phyloP scores from a whole-genome alignment of 2,113 vertebrate species.

The Tychaedon coryphoeus region DNA sequence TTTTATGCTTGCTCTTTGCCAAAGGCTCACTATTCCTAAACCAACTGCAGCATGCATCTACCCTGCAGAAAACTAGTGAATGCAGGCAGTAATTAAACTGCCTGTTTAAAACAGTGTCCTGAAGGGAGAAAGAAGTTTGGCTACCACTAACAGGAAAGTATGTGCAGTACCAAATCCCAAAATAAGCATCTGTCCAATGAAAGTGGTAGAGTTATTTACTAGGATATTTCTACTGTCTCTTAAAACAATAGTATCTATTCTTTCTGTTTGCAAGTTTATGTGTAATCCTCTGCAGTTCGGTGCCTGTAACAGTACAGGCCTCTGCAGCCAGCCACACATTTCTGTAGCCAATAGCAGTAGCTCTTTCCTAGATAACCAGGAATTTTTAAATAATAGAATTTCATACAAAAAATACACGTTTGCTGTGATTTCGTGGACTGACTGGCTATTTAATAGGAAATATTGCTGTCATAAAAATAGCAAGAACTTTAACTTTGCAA shows the following conservation, averaged over 20 bases:
- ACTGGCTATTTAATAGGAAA: neutral
- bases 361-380: neutral
- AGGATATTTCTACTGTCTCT: neutral
- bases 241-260: neutral
- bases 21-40: neutral
- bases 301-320: too few species aligned
- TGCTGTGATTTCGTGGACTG: neutral
- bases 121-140: neutral
- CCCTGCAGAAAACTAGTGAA: neutral
- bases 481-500: neutral
- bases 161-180: neutral
- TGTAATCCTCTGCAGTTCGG: neutral
- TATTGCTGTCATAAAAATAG: neutral
- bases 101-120: neutral
- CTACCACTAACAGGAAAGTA: neutral
- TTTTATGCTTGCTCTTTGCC: slow-evolving; percentile 2
- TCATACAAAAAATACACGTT: neutral
- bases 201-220: neutral
- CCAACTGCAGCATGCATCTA: neutral
- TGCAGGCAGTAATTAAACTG: slow-evolving; percentile 1
- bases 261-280: neutral
- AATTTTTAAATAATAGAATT: neutral
- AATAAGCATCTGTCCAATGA: neutral
- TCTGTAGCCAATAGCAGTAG: neutral
- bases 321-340: neutral